A percentile compares a stretch with the other conserved stretches of the same genome.
These are phyloP conservation scores for Eurois occulta DNA, from an alignment of 2,888 invertebrate genomes.

Conservation along the genomic window DNA sequence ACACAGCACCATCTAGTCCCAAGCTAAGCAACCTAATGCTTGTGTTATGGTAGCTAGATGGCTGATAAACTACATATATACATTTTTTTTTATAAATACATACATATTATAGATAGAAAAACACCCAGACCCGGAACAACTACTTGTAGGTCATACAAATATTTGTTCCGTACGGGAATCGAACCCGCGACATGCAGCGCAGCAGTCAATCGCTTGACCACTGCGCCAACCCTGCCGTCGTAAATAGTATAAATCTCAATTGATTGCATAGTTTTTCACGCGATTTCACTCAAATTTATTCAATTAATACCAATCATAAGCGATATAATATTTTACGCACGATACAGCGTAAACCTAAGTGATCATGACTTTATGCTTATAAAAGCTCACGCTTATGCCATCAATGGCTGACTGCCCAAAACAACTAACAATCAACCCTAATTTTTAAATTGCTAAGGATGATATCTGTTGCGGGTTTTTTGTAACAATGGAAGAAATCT, in stretches of 20 bases:
- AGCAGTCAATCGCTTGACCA: too few relatives aligned
- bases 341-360: background rate
- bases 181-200: too few relatives aligned
- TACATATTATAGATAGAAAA: too few relatives aligned
- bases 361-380: slow-evolving; percentile 12
- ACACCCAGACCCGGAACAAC: too few relatives aligned
- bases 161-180: too few relatives aligned
- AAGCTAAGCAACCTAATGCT: too few relatives aligned
- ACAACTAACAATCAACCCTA: slow-evolving; percentile 44
- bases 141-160: too few relatives aligned
- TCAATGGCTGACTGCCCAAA: background rate
- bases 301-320: background rate
- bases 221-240: too few relatives aligned
- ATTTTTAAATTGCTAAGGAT: slow-evolving; percentile 36
- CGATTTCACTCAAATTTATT: background rate
- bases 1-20: too few relatives aligned
- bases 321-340: slow-evolving; percentile 3
- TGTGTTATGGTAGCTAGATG: too few relatives aligned
- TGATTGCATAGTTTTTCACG: background rate
- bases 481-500: slow-evolving; percentile 10
- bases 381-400: slow-evolving; percentile 5
- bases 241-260: background rate
- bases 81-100: too few relatives aligned
- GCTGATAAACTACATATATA: too few relatives aligned
- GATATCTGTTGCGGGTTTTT: slow-evolving; percentile 24